A percentile compares a stretch with the other conserved stretches of the same genome.
phyloP scores from a whole-genome alignment of 2,797 vertebrate genomes.

The Periophthalmus magnuspinnatus region DNA sequence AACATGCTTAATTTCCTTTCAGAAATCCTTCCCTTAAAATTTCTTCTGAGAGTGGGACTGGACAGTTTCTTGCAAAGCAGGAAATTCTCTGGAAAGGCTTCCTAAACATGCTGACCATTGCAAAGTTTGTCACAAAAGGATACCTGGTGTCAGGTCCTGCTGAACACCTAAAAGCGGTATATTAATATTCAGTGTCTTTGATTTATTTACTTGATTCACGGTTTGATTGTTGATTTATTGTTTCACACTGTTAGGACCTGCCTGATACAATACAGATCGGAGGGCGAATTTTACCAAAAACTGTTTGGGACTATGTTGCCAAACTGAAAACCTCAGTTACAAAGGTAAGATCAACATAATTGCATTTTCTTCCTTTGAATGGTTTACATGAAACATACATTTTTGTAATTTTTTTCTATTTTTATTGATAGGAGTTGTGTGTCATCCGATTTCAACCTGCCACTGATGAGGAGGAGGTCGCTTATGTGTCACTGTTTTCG shows the following conservation, averaged over 20 bases:
- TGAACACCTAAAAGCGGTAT: slow-evolving; percentile 90
- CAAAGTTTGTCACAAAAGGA: slow-evolving; percentile 96
- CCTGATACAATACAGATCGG: slow-evolving; percentile 96
- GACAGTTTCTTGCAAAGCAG: slow-evolving; percentile 87
- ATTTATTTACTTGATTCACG: background rate
- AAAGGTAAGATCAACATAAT: slow-evolving; percentile 80
- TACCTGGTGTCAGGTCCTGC: slow-evolving; percentile 92
- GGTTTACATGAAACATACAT: background rate
- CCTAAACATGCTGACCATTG: slow-evolving; percentile 94
- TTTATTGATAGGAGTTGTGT: slow-evolving; percentile 85
- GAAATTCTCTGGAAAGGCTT: slow-evolving; percentile 96
- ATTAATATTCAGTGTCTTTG: background rate
- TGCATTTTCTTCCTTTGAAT: background rate
- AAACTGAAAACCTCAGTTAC: slow-evolving; percentile 92
- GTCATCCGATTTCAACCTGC: slow-evolving; percentile 96
- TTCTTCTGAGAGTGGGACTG: slow-evolving; percentile 81
- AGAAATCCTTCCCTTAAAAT: slow-evolving; percentile 80
- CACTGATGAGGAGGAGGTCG: slow-evolving; percentile 96
- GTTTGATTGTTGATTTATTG: slow-evolving; percentile 26
- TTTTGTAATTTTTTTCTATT: background rate
- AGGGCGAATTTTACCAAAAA: slow-evolving; percentile 92
- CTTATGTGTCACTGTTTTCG: slow-evolving; percentile 97
- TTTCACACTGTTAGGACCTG: slow-evolving; percentile 83
- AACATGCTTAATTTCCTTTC: slow-evolving; percentile 59
- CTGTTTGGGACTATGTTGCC: slow-evolving; percentile 97